Percentiles rank a stretch among this genome's conserved stretches.
These are phyloP conservation scores for Plagiodera versicolora DNA, from an alignment of 2,888 invertebrate species.

Conservation along the genomic window DNA sequence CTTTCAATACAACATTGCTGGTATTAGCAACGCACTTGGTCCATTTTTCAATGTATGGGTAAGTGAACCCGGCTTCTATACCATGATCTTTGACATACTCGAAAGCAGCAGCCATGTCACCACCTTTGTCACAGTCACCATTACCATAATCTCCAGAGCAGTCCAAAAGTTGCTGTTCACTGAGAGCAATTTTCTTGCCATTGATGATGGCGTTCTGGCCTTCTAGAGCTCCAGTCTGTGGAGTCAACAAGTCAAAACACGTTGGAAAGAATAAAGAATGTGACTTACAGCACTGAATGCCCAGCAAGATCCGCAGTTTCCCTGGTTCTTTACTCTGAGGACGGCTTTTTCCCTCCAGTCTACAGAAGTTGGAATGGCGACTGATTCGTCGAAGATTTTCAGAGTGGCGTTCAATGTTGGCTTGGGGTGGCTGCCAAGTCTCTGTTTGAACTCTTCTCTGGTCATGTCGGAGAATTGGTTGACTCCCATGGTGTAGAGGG, in stretches of 20 bases:
- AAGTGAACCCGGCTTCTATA: conserved; percentile 57
- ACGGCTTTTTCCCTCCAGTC: conserved; percentile 1
- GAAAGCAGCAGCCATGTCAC: conserved; percentile 56
- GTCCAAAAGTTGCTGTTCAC: not conserved
- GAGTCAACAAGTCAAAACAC: too few relatives aligned
- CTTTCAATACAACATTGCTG: not conserved
- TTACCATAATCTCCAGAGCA: conserved; percentile 33
- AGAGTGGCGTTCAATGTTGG: not conserved
- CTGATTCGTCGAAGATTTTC: not conserved
- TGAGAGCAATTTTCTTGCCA: not conserved
- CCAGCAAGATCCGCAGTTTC: conserved; percentile 4
- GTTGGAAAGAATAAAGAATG: too few relatives aligned
- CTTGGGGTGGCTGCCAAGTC: not conserved
- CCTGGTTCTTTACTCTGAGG: conserved; percentile 1
- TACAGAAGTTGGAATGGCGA: not conserved
- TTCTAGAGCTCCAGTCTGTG: not conserved
- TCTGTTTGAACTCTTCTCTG: not conserved
- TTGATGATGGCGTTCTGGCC: not conserved
- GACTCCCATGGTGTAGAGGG: conserved; percentile 2
- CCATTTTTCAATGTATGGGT: conserved; percentile 53
- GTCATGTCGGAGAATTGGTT: conserved; percentile 4
- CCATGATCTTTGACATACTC: conserved; percentile 57
- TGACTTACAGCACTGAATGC: conserved; percentile 7
- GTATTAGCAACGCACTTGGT: conserved; percentile 18
- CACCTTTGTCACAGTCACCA: conserved; percentile 56